These are phyloP conservation scores for Danio choprae DNA, from an alignment of 2,797 vertebrate species.

Conservation along the genomic window DNA sequence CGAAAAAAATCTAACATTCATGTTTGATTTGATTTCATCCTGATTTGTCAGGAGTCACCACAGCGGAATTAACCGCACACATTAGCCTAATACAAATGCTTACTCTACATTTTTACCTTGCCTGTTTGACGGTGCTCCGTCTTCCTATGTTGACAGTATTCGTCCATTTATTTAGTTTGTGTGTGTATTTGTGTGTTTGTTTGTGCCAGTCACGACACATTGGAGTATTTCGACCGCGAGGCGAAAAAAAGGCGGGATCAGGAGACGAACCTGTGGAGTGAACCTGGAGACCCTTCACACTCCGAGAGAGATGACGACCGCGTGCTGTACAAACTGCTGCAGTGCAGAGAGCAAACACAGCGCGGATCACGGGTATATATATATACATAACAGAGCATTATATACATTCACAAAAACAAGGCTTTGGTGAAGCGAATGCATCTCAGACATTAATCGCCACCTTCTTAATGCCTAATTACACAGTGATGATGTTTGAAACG, in stretches of 20 bases:
- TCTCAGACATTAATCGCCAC: background rate
- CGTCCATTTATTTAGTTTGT: conserved; percentile 7
- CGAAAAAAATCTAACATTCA: too few species aligned
- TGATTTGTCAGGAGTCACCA: too few species aligned
- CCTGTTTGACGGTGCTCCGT: background rate
- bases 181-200: conserved; percentile 25
- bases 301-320: conserved; percentile 82
- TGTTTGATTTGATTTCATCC: too few species aligned
- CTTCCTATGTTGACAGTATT: background rate
- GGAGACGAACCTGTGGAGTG: conserved; percentile 85
- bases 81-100: background rate
- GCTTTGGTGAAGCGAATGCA: too few species aligned
- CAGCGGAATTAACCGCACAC: too few species aligned
- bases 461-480: background rate
- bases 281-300: conserved; percentile 82
- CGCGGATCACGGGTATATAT: conserved; percentile 82
- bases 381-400: background rate
- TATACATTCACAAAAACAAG: too few species aligned
- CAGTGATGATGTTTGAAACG: background rate
- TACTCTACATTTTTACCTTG: background rate
- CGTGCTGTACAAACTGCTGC: conserved; percentile 76
- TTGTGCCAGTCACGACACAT: conserved; percentile 73
- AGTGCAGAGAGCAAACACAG: conserved; percentile 78
- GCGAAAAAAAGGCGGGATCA: conserved; percentile 82
- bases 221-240: conserved; percentile 83